These are phyloP conservation scores for Dicyrtoma fusca DNA, from an alignment of 2,888 invertebrate genomes.

Conservation along the genomic window DNA sequence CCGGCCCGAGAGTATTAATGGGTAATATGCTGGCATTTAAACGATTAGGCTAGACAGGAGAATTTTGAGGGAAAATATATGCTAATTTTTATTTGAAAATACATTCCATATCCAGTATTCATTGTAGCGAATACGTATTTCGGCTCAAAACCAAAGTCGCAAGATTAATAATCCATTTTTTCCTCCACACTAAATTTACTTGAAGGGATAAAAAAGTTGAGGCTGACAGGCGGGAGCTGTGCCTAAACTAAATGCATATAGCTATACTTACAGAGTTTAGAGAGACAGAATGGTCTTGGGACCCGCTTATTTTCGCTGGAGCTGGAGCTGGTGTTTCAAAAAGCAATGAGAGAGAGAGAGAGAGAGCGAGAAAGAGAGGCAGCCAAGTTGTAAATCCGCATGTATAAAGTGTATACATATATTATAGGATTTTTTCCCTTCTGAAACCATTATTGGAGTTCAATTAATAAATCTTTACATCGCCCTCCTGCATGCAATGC, in stretches of 20 bases:
- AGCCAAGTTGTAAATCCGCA: not conserved
- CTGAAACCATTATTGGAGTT: conserved; percentile 41
- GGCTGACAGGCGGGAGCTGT: conserved; percentile 40
- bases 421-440: conserved; percentile 27
- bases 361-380: not conserved
- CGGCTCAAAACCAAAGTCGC: conserved; percentile 38
- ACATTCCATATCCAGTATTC: not conserved
- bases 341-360: not conserved
- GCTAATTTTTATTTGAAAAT: too few relatives aligned
- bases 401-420: not conserved
- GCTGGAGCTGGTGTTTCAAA: not conserved
- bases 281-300: too few relatives aligned
- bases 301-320: too few relatives aligned
- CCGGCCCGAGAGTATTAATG: too few relatives aligned
- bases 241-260: not conserved
- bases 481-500: conserved; percentile 38
- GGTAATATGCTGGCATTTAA: too few relatives aligned
- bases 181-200: conserved; percentile 41
- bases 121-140: conserved; percentile 20
- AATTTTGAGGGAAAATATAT: too few relatives aligned
- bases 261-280: not conserved
- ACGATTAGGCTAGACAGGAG: too few relatives aligned
- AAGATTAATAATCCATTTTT: conserved; percentile 50
- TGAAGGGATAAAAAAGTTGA: conserved; percentile 42
- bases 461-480: conserved; percentile 46